These are phyloP conservation scores for Laupala kohalensis DNA, from an alignment of 1,140 invertebrate species.

Conservation along the genomic window DNA sequence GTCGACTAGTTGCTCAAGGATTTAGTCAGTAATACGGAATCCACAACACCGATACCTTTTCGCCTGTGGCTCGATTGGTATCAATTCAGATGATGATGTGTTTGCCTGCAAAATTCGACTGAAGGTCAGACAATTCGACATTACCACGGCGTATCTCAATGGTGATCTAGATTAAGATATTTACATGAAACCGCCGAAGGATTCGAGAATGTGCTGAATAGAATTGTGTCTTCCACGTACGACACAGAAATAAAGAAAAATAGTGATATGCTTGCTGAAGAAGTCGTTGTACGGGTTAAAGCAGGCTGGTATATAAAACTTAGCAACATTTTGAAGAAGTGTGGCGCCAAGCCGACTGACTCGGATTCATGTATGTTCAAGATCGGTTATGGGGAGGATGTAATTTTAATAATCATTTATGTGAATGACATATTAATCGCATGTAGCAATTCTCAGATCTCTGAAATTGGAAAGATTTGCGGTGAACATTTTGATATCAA, in stretches of 20 bases:
- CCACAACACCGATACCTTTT: neutral
- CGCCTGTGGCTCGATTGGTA: neutral
- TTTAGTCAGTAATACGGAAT: neutral
- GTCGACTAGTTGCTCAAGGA: neutral
- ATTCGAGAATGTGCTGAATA: neutral
- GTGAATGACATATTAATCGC: slow-evolving; percentile 27
- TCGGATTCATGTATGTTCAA: slow-evolving; percentile 26
- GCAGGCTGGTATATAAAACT: slow-evolving; percentile 13
- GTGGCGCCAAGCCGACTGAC: slow-evolving; percentile 17
- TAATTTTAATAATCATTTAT: slow-evolving; percentile 23
- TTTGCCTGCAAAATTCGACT: too few relatives aligned
- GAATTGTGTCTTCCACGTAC: neutral
- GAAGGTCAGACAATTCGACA: neutral
- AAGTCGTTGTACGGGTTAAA: slow-evolving; percentile 17
- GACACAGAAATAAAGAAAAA: neutral
- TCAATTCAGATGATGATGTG: neutral
- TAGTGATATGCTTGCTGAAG: slow-evolving; percentile 1
- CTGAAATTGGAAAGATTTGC: slow-evolving; percentile 17
- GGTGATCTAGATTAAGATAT: neutral
- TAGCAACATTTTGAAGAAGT: slow-evolving; percentile 13
- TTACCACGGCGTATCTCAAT: neutral
- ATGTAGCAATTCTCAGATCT: slow-evolving; percentile 17
- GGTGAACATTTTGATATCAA: slow-evolving; percentile 19
- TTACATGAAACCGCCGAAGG: neutral
- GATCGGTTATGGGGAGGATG: slow-evolving; percentile 15